A percentile compares a stretch with the other conserved stretches of the same genome.
Evolutionary conservation across 2,888 invertebrate species (phyloP).

Genomic region (Quadroppia sp.): DNA sequence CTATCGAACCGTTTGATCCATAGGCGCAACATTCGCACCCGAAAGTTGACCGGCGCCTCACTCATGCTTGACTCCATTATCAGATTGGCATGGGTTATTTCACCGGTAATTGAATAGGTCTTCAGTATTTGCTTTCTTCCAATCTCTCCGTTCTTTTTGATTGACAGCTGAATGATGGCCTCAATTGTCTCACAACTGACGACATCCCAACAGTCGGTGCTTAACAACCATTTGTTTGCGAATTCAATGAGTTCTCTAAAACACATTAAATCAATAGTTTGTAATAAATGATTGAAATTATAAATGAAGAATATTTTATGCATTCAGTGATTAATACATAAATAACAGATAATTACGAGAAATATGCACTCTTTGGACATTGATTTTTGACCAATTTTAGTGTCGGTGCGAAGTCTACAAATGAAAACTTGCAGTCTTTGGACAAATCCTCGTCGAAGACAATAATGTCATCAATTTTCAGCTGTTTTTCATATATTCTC

Average conservation of each 20-base stretch:
- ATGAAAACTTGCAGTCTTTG: not conserved
- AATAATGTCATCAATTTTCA: not conserved
- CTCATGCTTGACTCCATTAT: not conserved
- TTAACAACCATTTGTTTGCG: slow-evolving; percentile 40
- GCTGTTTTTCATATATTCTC: not conserved
- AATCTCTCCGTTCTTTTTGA: slow-evolving; percentile 29
- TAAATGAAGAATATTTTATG: not conserved
- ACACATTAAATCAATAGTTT: not conserved
- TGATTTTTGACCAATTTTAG: not conserved
- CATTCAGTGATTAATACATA: not conserved
- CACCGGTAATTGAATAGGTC: not conserved
- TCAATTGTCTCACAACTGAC: slow-evolving; percentile 35
- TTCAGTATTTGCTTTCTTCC: slow-evolving; percentile 17
- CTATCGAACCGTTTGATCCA: slow-evolving; percentile 5
- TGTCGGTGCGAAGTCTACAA: not conserved
- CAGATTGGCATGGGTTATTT: not conserved
- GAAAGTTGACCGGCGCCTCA: not conserved
- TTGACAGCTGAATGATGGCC: slow-evolving; percentile 21
- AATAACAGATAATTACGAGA: not conserved
- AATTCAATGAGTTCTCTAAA: slow-evolving; percentile 37
- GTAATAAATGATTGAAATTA: not conserved
- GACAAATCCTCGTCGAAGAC: not conserved
- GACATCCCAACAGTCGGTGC: slow-evolving; percentile 33
- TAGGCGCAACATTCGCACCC: not conserved
- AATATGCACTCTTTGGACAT: not conserved